A percentile compares a stretch with the other conserved stretches of the same genome.
phyloP scores from a whole-genome alignment of 2,113 vertebrate genomes.

The Elanus axillaris region DNA sequence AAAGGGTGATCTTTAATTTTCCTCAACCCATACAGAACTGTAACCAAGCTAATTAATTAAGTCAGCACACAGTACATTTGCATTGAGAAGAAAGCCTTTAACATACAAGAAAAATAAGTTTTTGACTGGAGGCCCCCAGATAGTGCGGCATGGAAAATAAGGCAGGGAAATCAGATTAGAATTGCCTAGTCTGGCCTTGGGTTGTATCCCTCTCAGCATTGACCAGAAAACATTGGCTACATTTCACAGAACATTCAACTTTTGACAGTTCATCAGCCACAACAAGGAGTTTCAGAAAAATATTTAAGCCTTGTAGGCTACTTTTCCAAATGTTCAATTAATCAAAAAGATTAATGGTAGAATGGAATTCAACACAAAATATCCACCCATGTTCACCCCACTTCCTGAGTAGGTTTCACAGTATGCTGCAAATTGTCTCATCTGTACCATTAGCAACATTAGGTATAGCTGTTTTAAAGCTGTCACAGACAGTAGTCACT shows the following conservation, averaged over 20 bases:
- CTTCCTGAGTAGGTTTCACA: not conserved
- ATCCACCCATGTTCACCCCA: not conserved
- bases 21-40: not conserved
- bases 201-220: not conserved
- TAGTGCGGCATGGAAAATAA: not conserved
- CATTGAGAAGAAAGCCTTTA: not conserved
- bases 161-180: not conserved
- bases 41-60: not conserved
- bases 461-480: not conserved
- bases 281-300: not conserved
- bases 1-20: not conserved
- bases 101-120: not conserved
- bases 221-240: not conserved
- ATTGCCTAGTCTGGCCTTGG: not conserved
- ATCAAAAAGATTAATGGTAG: not conserved
- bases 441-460: not conserved
- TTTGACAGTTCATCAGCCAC: not conserved
- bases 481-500: not conserved
- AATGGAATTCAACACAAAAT: not conserved
- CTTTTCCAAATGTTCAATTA: not conserved
- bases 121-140: not conserved
- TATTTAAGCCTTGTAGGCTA: not conserved
- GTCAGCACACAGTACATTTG: not conserved
- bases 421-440: not conserved
- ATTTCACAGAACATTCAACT: not conserved